These are phyloP conservation scores for Madoqua kirkii DNA, from an alignment of 2,113 vertebrate species.

Conservation along the genomic window DNA sequence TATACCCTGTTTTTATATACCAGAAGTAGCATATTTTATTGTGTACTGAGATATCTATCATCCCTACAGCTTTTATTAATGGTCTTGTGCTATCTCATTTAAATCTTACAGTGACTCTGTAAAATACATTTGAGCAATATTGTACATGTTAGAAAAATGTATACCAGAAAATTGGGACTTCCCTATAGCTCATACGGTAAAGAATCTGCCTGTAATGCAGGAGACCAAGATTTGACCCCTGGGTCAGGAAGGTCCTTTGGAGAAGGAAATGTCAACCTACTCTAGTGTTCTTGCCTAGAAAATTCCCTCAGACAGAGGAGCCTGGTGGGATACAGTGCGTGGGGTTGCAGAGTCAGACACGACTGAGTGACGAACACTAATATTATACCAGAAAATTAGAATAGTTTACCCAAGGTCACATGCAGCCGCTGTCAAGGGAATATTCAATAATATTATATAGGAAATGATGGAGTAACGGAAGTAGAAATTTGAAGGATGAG, in stretches of 20 bases:
- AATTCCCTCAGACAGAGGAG: not conserved
- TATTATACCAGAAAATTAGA: not conserved
- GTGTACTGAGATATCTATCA: not conserved
- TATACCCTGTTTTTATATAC: not conserved
- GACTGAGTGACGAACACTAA: not conserved
- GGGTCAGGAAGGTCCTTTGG: not conserved
- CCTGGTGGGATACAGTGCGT: not conserved
- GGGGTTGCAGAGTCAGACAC: not conserved
- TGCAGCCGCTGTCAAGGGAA: not conserved
- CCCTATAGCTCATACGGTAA: not conserved
- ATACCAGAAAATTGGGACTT: not conserved
- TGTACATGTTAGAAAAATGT: not conserved
- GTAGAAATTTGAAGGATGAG: not conserved
- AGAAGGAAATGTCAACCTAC: not conserved
- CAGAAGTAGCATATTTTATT: not conserved
- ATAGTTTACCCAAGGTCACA: not conserved
- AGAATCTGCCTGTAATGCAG: not conserved
- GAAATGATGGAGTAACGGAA: not conserved
- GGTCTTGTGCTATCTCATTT: not conserved
- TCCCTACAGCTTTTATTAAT: not conserved
- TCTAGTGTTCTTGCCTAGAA: not conserved
- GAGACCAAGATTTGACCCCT: not conserved
- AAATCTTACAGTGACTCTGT: not conserved
- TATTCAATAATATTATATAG: not conserved
- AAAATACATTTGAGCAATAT: not conserved